Base-by-base conservation (phyloP, 1,140 invertebrate species). In the Coelopa frigida region DNA sequence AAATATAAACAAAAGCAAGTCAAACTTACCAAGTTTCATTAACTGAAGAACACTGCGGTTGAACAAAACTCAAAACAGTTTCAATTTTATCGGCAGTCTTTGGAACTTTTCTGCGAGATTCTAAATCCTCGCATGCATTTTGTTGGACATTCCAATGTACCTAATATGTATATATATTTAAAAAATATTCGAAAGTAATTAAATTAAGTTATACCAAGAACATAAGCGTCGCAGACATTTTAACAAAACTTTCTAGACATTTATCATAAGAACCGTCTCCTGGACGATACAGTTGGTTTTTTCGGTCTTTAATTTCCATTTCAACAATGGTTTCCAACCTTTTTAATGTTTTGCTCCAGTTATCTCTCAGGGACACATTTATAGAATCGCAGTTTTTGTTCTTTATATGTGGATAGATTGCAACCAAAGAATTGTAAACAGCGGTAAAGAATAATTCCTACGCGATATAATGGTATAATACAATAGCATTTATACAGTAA, bases 131-230 rank as follows among this genome's bases (percentile, higher is more conserved):
- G n/a, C n/a, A n/a, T n/a, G n/a, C n/a, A n/a, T n/a, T n/a, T n/a
- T n/a, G n/a, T n/a, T n/a, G n/a, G n/a, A n/a, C n/a, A n/a, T n/a
- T n/a, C n/a, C n/a, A n/a, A n/a, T n/a, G n/a, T n/a, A n/a, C n/a
- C n/a, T n/a, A n/a, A n/a, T n/a, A n/a, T n/a, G n/a, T n/a, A n/a
- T n/a, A n/a, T n/a, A n/a, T n/a, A n/a, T n/a, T n/a, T n/a, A n/a
- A n/a, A n/a, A n/a, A n/a, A n/a, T n/a, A n/a, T n/a, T n/a, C n/a
- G n/a, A n/a, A n/a, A n/a, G n/a, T n/a, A n/a, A n/a, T n/a, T n/a
- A n/a, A n/a, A n/a, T n/a, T n/a, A n/a, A n/a, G n/a, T n/a, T 53
- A 53, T 51, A 66, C 63, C 37, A 59, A 58, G 47, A 55, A 66
- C 41, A 54, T 53, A 10, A 58, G 44, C 17, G 56, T 17, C 0